Evolutionary conservation across 2,888 invertebrate genomes (phyloP), one percentile per base, ranked within the genome.

Genomic region (Chrysolina oricalcia): DNA sequence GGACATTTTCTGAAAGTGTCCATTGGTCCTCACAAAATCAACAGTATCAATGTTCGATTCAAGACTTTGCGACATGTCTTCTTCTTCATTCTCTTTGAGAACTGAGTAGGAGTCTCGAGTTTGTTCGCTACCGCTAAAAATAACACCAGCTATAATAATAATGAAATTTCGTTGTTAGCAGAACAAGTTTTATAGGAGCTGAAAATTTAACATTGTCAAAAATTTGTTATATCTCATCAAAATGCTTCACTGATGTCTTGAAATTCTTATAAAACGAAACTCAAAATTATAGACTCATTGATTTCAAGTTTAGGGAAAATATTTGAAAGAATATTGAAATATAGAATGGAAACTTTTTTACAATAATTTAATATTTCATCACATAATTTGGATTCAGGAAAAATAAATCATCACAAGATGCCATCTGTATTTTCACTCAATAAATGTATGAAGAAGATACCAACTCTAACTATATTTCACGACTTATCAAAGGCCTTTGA

Each of bases 41-140:
- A 86, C 87, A 15, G 88, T 81, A 68, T 89, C 89, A 17, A 80
- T 74, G 23, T 87, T 91, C 0, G 92, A 94, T 81, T 96, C 95
- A 68, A 95, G 89, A 83, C 95, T 93, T 78, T 94, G 90, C 0
- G 96, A 94, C 80, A 96, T 94, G 85, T 95, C 96, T 77, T 96
- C 96, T 67, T 95, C 95, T 13, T 94, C 94, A 73, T 92, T 93
- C 67, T 95, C 92, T 73, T 94, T 92, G 13, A 92, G 88, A 67
- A 85, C 79, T 4, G 85, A 84, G 40, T 79, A 75, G 19, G 83
- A 73, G 50, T 81, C 83, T 75, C 81, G 78, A 50, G 78, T 83
- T 48, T 85, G 86, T 74, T 86, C 87, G 65, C 83, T 85, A 35
- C 83, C 82, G 81, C 88, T 86, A 66, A 63, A 83, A 84, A 53